A percentile compares a stretch with the other conserved stretches of the same genome.
These are phyloP conservation scores for Valencia hispanica DNA, from an alignment of 2,797 vertebrate genomes.

Conservation along the genomic window DNA sequence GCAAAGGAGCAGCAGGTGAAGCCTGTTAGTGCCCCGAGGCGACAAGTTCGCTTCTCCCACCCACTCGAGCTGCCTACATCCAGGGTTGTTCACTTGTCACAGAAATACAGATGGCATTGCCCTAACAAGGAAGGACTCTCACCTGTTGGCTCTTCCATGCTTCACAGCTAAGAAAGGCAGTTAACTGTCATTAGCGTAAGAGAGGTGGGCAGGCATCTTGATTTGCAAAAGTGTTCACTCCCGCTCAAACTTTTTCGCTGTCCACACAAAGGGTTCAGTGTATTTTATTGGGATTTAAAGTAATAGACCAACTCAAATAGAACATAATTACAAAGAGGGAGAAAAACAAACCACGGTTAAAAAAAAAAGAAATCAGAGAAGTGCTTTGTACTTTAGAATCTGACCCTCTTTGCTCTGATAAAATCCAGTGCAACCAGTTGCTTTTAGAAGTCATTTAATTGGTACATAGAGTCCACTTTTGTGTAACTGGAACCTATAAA, in stretches of 20 bases:
- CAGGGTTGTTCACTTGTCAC: slow-evolving; percentile 82
- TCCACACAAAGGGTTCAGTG: not conserved
- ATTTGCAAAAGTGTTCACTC: not conserved
- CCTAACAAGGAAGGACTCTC: slow-evolving; percentile 83
- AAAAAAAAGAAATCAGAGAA: too few relatives aligned
- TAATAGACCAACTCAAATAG: not conserved
- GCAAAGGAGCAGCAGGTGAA: slow-evolving; percentile 85
- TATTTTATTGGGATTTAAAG: not conserved
- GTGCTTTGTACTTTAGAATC: too few relatives aligned
- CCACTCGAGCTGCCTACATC: slow-evolving; percentile 84
- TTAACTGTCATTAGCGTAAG: not conserved
- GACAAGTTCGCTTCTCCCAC: slow-evolving; percentile 86
- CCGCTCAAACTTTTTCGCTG: not conserved
- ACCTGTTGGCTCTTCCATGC: slow-evolving; percentile 13
- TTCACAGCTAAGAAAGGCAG: slow-evolving; percentile 6
- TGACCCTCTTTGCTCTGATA: not conserved
- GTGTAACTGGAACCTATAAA: not conserved
- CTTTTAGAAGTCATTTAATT: not conserved
- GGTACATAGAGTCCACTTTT: not conserved
- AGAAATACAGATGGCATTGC: slow-evolving; percentile 83
- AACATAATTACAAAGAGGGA: not conserved
- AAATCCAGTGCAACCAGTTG: not conserved
- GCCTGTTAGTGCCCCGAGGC: slow-evolving; percentile 79
- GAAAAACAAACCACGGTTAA: not conserved
- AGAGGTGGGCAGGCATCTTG: not conserved